Evolutionary conservation across 2,113 vertebrate species (phyloP).

Genomic region (Falcunculus frontatus): DNA sequence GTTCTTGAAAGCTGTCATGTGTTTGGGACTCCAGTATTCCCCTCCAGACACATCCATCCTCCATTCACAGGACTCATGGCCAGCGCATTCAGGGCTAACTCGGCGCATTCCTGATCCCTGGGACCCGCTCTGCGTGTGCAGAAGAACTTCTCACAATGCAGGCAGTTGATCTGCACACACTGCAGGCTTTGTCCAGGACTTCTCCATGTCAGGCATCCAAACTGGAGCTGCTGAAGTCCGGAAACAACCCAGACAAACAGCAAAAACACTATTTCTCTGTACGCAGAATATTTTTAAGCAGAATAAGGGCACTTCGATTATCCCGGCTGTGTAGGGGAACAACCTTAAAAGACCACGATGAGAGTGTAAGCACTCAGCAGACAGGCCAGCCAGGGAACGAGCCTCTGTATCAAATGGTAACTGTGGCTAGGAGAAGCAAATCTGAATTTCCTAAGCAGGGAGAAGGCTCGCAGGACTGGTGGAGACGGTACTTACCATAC

Average conservation of each 20-base stretch:
- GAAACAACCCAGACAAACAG: slow-evolving; percentile 47
- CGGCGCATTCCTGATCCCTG: slow-evolving; percentile 31
- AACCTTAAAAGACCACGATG: neutral
- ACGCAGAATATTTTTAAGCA: neutral
- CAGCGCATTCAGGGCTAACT: neutral
- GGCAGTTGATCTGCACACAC: slow-evolving; percentile 48
- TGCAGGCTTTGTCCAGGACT: slow-evolving; percentile 42
- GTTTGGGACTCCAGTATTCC: slow-evolving; percentile 10
- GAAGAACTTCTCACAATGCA: slow-evolving; percentile 40
- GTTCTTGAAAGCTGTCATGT: slow-evolving; percentile 7
- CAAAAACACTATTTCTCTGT: slow-evolving; percentile 24
- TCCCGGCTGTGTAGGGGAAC: neutral
- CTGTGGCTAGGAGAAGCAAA: neutral
- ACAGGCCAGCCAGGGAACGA: neutral
- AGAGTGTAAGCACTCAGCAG: neutral
- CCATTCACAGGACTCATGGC: slow-evolving; percentile 33
- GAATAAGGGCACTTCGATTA: neutral
- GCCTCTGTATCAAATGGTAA: neutral
- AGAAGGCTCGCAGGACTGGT: neutral
- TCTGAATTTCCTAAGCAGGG: neutral
- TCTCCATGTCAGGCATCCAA: slow-evolving; percentile 46
- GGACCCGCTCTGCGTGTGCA: slow-evolving; percentile 21
- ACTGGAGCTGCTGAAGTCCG: slow-evolving; percentile 34
- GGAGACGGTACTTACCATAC: neutral
- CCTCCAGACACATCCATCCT: slow-evolving; percentile 48